These are phyloP conservation scores for Mormyrops attenuatus DNA, from an alignment of 2,797 vertebrate genomes.

Conservation along the genomic window DNA sequence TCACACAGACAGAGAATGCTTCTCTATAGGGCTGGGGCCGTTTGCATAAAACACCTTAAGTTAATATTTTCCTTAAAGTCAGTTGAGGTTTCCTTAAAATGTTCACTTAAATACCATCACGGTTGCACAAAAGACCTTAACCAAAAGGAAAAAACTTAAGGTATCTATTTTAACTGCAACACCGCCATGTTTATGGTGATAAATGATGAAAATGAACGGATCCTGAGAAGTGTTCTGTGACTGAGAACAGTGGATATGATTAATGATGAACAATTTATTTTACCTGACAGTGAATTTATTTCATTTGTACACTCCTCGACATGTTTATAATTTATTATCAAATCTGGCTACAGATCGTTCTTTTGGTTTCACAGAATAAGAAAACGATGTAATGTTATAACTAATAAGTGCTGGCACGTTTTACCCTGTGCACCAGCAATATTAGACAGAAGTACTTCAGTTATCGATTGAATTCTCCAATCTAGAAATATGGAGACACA, in stretches of 20 bases:
- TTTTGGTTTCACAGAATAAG: not conserved
- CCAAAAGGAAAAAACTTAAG: not conserved
- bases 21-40: not conserved
- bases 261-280: not conserved
- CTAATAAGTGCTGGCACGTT: not conserved
- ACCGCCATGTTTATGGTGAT: not conserved
- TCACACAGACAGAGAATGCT: slow-evolving; percentile 22
- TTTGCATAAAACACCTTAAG: not conserved
- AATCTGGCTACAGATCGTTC: not conserved
- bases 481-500: not conserved
- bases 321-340: not conserved
- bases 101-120: not conserved
- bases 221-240: not conserved
- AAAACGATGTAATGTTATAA: not conserved
- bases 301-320: not conserved
- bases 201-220: not conserved
- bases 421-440: not conserved
- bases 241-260: not conserved
- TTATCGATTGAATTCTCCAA: not conserved
- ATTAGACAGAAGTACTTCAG: not conserved
- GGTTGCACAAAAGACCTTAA: not conserved
- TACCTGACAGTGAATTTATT: not conserved
- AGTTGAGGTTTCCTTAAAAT: not conserved
- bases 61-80: not conserved
- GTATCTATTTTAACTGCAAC: not conserved